Percentiles rank a stretch among this genome's conserved stretches.
phyloP scores from a whole-genome alignment of 2,113 vertebrate species.

The Marcusenius ussheri region DNA sequence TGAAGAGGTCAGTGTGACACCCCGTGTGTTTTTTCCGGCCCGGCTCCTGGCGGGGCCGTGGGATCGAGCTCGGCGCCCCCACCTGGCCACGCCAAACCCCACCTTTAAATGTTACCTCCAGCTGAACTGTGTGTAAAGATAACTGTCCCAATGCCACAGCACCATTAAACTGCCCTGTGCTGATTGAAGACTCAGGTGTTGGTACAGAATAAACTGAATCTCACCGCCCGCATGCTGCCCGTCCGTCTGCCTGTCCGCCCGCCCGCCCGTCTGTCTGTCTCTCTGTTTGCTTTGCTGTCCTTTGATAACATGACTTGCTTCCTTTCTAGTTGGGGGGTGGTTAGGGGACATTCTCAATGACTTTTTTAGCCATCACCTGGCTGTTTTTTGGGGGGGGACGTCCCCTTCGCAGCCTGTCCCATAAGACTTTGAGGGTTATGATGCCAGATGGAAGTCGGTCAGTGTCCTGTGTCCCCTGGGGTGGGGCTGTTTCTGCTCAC shows the following conservation, averaged over 20 bases:
- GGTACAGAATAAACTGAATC: constrained; percentile 23
- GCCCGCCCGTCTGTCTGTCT: neutral
- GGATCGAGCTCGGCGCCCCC: neutral
- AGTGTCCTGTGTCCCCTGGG: neutral
- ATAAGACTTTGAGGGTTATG: neutral
- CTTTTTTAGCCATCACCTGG: neutral
- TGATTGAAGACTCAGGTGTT: constrained; percentile 1
- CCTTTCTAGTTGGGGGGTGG: neutral
- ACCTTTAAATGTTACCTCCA: neutral
- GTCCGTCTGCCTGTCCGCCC: neutral
- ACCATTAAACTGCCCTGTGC: neutral
- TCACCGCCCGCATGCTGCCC: neutral
- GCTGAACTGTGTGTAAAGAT: neutral
- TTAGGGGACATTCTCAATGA: neutral
- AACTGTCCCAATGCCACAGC: neutral
- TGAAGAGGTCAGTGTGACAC: constrained; percentile 51
- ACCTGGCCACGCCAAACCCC: neutral
- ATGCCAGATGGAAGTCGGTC: neutral
- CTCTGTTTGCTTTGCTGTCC: neutral
- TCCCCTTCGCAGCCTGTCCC: neutral
- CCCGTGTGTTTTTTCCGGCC: neutral
- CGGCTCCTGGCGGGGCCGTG: neutral
- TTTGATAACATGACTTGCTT: constrained; percentile 12
- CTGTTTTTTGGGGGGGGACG: neutral
- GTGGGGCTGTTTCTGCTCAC: neutral